Base-by-base conservation (phyloP, 2,113 vertebrate species). In the Macquaria ambigua region DNA sequence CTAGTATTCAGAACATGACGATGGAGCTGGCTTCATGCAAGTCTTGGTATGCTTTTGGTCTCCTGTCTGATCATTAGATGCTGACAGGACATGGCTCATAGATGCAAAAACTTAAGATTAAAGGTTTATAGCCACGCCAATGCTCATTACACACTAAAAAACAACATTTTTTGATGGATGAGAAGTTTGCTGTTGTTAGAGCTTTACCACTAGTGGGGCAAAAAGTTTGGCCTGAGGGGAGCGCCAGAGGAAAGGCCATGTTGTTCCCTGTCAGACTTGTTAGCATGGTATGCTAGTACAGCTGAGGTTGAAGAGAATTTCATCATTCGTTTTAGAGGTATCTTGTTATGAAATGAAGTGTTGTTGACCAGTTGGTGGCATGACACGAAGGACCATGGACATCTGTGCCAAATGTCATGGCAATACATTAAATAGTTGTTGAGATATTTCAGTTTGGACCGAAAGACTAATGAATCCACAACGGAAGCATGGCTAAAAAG, bases 1-100 rank as follows among this genome's bases (percentile, higher is more conserved):
- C 63, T 76, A 25, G 31, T 62, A 25, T 67, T 83, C 21, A 82
- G 37, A 71, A 34, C 7, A 34, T 64, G 71, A 68, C 23, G 15
- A 71, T 5, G 23, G 34, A 72, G 55, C 67, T 88, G 64, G 69
- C 69, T 70, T 91, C 83, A 91, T 90, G 88, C 87, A 85, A 12
- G 79, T 77, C 31, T 68, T 56, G 18, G 28, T 67, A 64, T 77
- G 73, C 62, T 58, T 77, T 77, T 16, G 61, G 25, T 64, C 16
- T 64, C 39, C 58, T 67, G 50, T 72, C 52, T 50, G 52, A 31
- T 68, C 61, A 55, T 6, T 14, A 28, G 61, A 34, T 37, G 74
- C 41, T 11, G 53, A 83, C 41, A 12, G 69, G 31, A 68, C 48
- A 64, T 50, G 71, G 77, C 53, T 90, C 77, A 81, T 48, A 28